Evolutionary conservation across 2,888 invertebrate species (phyloP), one percentile per base, ranked within the genome.

Genomic region (Campoletis raptor): DNA sequence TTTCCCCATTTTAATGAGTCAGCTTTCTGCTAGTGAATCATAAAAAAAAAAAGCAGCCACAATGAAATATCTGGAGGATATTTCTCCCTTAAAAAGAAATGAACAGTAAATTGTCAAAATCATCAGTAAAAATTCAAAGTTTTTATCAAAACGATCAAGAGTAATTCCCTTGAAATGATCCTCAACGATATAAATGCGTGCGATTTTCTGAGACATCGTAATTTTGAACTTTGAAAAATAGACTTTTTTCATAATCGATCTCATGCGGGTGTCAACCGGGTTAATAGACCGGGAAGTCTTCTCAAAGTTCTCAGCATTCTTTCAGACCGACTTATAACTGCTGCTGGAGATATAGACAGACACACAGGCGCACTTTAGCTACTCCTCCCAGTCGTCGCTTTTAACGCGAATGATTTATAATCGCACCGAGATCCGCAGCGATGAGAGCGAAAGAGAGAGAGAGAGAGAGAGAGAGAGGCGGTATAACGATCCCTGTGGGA

Each of bases 331-430:
- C 77, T 52, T 69, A 45, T 79, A 79, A 79, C 57, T 45, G 70
- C n/a, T 79, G 70, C n/a, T 81, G 72, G 42, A 64, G 30, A 54
- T 24, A 79, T 18, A 37, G n/a, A 12, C n/a, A 52, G 52, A n/a
- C 54, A 61, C 36, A 24, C 66, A 36, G 69, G 40, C 36, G 42
- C 52, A 66, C 77, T 48, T 52, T 24, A 78, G 24, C 69, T 52
- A 67, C 81, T 73, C 69, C 72, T 48, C 72, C 83, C 36, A 42
- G 64, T 77, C 72, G 69, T 48, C 37, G 45, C 76, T 64, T 67
- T 81, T 70, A 84, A 81, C 76, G 73, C 82, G 86, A 81, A 86
- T 83, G 87, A 84, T 83, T 85, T 85, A 83, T 73, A 85, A 77
- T 83, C 76, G 81, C 79, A 69, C 70, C 37, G 77, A 52, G 83